Percentiles rank a stretch among this genome's conserved stretches.
phyloP scores from a whole-genome alignment of 2,888 invertebrate species.

The Eubasilissa splendida region DNA sequence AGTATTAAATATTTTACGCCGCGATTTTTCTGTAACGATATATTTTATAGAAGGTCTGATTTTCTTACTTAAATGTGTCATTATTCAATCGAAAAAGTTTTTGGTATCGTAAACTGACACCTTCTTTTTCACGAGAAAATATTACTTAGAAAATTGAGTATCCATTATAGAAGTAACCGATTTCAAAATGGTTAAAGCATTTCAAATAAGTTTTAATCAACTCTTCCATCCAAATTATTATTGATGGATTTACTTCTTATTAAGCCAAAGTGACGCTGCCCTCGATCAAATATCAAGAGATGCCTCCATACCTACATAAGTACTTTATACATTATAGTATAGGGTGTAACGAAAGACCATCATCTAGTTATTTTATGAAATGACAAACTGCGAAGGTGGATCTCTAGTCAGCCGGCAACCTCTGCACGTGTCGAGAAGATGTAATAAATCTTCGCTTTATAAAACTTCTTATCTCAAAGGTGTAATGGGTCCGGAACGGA shows the following conservation, averaged over 20 bases:
- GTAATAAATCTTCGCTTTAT: conserved; percentile 48
- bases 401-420: conserved; percentile 29
- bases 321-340: background rate
- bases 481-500: conserved; percentile 13
- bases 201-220: too few relatives aligned
- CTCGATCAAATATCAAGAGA: conserved; percentile 4
- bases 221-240: background rate
- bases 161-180: too few relatives aligned
- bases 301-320: background rate
- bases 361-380: conserved; percentile 47
- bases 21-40: too few relatives aligned
- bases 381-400: conserved; percentile 46
- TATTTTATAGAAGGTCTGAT: too few relatives aligned
- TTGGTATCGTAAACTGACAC: too few relatives aligned
- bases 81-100: too few relatives aligned
- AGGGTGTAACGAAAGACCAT: conserved; percentile 26
- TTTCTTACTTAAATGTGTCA: too few relatives aligned
- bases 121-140: too few relatives aligned
- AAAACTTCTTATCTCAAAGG: conserved; percentile 39
- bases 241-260: background rate
- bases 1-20: too few relatives aligned
- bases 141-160: too few relatives aligned
- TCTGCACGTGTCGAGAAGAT: conserved; percentile 37
- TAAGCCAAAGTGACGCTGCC: conserved; percentile 1
- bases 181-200: too few relatives aligned